phyloP scores from a whole-genome alignment of 2,888 invertebrate genomes.

The Diploptera punctata region DNA sequence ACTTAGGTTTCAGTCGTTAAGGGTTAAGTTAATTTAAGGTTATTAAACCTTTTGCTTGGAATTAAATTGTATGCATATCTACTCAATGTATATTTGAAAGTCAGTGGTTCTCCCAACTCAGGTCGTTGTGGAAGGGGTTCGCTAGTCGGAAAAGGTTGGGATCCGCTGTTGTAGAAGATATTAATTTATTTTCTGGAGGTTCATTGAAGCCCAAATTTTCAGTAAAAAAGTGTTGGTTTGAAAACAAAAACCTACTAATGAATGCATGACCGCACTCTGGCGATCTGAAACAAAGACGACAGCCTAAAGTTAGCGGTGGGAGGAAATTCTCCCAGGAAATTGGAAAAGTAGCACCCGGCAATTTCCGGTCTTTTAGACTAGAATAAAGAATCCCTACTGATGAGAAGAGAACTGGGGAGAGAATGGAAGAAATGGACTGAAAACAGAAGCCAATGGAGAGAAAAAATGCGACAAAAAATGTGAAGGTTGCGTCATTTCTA shows the following conservation, averaged over 20 bases:
- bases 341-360: constrained; percentile 25
- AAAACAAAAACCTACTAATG: constrained; percentile 27
- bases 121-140: too few species aligned
- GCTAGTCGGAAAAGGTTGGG: too few species aligned
- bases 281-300: constrained; percentile 20
- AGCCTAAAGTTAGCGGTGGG: neutral
- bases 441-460: neutral
- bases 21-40: too few species aligned
- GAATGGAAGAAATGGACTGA: constrained; percentile 25
- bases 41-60: too few species aligned
- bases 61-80: too few species aligned
- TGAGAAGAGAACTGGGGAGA: constrained; percentile 15
- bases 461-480: neutral
- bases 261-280: constrained; percentile 26
- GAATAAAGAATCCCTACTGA: constrained; percentile 26
- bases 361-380: constrained; percentile 26
- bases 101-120: too few species aligned
- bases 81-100: too few species aligned
- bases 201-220: neutral
- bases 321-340: constrained; percentile 24
- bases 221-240: neutral
- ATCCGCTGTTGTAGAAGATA: too few species aligned
- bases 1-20: too few species aligned
- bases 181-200: neutral
- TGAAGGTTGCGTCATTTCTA: neutral